Evolutionary conservation across 2,888 invertebrate species (phyloP).

Genomic region (Salpingus planirostris): DNA sequence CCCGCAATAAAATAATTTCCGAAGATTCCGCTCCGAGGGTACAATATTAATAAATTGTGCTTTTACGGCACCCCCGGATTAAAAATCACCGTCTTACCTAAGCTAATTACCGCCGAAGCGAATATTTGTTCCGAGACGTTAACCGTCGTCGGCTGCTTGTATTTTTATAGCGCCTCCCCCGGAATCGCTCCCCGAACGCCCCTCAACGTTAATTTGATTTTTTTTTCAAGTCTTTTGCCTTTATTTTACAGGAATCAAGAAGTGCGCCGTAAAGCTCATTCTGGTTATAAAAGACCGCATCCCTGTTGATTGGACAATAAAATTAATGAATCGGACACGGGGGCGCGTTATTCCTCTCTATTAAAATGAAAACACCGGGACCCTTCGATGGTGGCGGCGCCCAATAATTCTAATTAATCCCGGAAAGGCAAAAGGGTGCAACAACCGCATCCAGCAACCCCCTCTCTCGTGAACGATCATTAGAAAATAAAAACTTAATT

Average conservation of each 20-base stretch:
- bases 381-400: too few relatives aligned
- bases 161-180: slow-evolving; percentile 32
- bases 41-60: too few relatives aligned
- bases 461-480: too few relatives aligned
- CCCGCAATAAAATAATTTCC: too few relatives aligned
- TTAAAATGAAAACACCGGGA: slow-evolving; percentile 20
- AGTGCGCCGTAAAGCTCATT: slow-evolving; percentile 30
- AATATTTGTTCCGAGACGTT: slow-evolving; percentile 39
- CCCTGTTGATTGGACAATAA: slow-evolving; percentile 33
- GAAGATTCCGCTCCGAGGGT: too few relatives aligned
- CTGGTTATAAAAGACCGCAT: slow-evolving; percentile 31
- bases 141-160: slow-evolving; percentile 22
- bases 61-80: too few relatives aligned
- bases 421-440: too few relatives aligned
- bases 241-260: slow-evolving; percentile 26
- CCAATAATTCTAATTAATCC: background rate
- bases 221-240: too few relatives aligned
- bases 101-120: slow-evolving; percentile 34
- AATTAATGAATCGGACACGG: slow-evolving; percentile 30
- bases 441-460: too few relatives aligned
- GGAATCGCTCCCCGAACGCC: slow-evolving; percentile 30
- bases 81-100: too few relatives aligned
- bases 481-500: too few relatives aligned
- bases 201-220: slow-evolving; percentile 33
- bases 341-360: slow-evolving; percentile 16